phyloP scores from a whole-genome alignment of 2,888 invertebrate species.

The Phalera bucephala region DNA sequence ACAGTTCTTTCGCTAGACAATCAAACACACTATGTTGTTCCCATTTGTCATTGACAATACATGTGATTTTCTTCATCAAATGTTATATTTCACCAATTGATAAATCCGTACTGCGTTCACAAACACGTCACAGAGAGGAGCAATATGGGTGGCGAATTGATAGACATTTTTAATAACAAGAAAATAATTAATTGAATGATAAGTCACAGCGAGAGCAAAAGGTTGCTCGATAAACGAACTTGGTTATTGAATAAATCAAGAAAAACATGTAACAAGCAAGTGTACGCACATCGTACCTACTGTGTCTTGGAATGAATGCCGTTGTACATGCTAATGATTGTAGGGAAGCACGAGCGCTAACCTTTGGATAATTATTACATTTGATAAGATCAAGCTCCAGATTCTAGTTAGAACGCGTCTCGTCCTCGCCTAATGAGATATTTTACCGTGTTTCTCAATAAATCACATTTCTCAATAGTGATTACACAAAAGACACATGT shows the following conservation, averaged over 20 bases:
- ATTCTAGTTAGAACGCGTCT: conserved; percentile 20
- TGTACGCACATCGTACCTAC: conserved; percentile 6
- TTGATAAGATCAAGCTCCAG: conserved; percentile 30
- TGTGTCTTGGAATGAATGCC: conserved; percentile 15
- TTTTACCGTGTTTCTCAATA: conserved; percentile 26
- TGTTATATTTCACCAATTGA: conserved; percentile 12
- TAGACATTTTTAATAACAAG: conserved; percentile 31
- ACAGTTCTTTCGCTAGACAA: conserved; percentile 20
- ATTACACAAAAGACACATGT: background rate
- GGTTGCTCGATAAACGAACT: conserved; percentile 37
- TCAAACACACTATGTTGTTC: conserved; percentile 14
- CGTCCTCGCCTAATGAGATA: conserved; percentile 22
- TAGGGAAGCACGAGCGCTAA: conserved; percentile 10
- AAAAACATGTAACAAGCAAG: conserved; percentile 22
- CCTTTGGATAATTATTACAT: conserved; percentile 21
- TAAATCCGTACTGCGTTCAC: conserved; percentile 3
- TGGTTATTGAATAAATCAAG: conserved; percentile 29
- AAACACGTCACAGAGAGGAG: conserved; percentile 18
- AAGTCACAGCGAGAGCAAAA: conserved; percentile 42
- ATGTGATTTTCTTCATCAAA: too few relatives aligned
- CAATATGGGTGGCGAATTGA: conserved; percentile 30
- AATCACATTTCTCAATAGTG: conserved; percentile 4
- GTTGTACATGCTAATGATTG: conserved; percentile 15
- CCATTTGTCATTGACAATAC: conserved; percentile 12
- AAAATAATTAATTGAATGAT: conserved; percentile 51